Evolutionary conservation across 1,140 invertebrate species (phyloP), one percentile per base, ranked within the genome.

Genomic region (Nasonia giraulti): DNA sequence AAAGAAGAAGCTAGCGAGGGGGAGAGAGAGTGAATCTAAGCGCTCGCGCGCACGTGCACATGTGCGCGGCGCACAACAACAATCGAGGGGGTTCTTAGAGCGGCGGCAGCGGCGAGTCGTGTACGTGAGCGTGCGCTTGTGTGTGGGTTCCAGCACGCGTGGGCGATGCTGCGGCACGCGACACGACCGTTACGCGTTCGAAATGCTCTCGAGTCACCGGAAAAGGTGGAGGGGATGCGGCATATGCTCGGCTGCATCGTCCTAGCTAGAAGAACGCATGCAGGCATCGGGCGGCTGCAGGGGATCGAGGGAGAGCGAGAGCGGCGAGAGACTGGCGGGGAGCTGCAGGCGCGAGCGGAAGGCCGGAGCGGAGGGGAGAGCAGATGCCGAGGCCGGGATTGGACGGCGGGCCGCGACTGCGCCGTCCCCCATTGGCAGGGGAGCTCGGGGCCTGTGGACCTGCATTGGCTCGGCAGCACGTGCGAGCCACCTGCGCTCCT

Each of bases 101-200:
- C 17, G 17, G 55, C 55, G 6, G 47, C 47, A 4, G 55, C 17
- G 7, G 20, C 55, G 55, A 62, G 55, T 2, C 20, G 44, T 20
- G 23, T 50, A 33, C 23, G 23, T 50, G 44, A 20, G 80, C 89
- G 89, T 2, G 85, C 55, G 82, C 84, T 85, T 76, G 68, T 86
- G 89, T 88, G 89, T 90, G 89, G 89, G 91, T 89, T 87, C 82
- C 82, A 89, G 90, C 90, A 91, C 92, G 92, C 92, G 92, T 93
- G 91, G 92, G 92, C 92, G 92, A 92, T 91, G 91, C 91, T 91
- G 86, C 88, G 92, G 92, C 92, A 93, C 92, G 92, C 92, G 92
- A 93, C 92, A 92, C 89, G 92, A 93, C 92, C 92, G 92, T 93
- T 93, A 93, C 91, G 76, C 55, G 89, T 91, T 91, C 89, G 89